phyloP scores from a whole-genome alignment of 64 coral and sea anemone genomes.

The Hydrozoanthus tunicans region DNA sequence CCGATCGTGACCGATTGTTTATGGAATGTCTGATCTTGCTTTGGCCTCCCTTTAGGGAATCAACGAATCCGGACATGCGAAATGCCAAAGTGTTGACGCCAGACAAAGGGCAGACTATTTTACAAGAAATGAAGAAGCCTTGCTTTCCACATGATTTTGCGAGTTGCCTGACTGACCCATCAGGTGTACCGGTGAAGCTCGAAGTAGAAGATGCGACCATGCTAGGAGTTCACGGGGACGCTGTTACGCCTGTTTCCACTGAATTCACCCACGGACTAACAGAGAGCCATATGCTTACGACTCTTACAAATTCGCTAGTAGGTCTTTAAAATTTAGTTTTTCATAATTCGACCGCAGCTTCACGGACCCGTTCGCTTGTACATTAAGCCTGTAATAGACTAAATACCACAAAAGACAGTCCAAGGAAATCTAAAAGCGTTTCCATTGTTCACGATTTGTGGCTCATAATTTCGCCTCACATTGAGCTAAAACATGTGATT shows the following conservation, averaged over 20 bases:
- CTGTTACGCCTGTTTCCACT: constrained; percentile 64
- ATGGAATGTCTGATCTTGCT: constrained; percentile 54
- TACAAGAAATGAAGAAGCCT: constrained; percentile 78
- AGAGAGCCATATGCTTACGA: constrained; percentile 90
- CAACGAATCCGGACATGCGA: constrained; percentile 79
- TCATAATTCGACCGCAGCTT: constrained; percentile 32
- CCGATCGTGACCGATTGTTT: constrained; percentile 61
- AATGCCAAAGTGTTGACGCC: constrained; percentile 79
- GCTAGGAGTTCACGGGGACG: constrained; percentile 71
- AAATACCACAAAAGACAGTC: constrained; percentile 40
- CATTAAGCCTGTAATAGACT: constrained; percentile 65
- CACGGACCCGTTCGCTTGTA: constrained; percentile 55
- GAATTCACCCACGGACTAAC: constrained; percentile 92
- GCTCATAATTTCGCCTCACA: neutral
- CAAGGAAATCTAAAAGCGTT: constrained; percentile 1
- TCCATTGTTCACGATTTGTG: constrained; percentile 27
- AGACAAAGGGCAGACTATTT: constrained; percentile 76
- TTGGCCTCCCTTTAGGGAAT: constrained; percentile 67
- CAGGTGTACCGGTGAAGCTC: constrained; percentile 82
- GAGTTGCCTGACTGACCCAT: constrained; percentile 72
- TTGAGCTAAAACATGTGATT: constrained; percentile 1
- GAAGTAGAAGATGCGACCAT: constrained; percentile 93
- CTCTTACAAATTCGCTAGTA: constrained; percentile 94
- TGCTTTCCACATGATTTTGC: constrained; percentile 84
- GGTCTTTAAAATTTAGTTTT: constrained; percentile 73